Evolutionary conservation across 2,113 vertebrate species (phyloP).

Genomic region (Illadopsis cleaveri): DNA sequence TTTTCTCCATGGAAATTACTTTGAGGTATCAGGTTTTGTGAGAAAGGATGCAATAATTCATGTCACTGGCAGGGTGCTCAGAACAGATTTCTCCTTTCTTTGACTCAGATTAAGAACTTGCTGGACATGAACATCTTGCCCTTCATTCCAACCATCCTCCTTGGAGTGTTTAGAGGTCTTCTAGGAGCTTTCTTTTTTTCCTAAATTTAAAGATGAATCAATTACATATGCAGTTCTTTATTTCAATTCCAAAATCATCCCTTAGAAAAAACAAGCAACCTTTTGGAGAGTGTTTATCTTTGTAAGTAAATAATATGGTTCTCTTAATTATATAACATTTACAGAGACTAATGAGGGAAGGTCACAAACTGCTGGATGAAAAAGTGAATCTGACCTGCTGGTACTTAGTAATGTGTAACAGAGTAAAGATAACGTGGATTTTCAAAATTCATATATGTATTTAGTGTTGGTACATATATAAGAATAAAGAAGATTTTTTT

Average conservation of each 20-base stretch:
- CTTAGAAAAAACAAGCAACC: slow-evolving; percentile 53
- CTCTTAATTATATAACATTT: background rate
- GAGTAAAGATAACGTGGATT: background rate
- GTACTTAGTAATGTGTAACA: background rate
- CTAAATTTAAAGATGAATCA: slow-evolving; percentile 62
- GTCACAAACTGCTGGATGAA: background rate
- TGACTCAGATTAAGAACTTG: slow-evolving; percentile 50
- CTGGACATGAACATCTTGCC: slow-evolving; percentile 47
- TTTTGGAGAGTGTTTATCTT: slow-evolving; percentile 52
- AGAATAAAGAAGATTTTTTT: background rate
- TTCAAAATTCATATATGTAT: background rate
- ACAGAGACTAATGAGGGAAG: background rate
- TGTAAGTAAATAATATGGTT: slow-evolving; percentile 34
- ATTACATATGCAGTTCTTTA: slow-evolving; percentile 32
- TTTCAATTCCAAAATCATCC: slow-evolving; percentile 26
- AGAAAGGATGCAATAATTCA: background rate
- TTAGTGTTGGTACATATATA: background rate
- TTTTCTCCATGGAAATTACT: background rate
- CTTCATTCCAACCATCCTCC: slow-evolving; percentile 37
- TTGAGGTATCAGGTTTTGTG: background rate
- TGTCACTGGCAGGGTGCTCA: slow-evolving; percentile 3
- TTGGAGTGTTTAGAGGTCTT: slow-evolving; percentile 58
- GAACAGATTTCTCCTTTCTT: background rate
- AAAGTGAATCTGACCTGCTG: background rate
- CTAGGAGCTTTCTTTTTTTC: slow-evolving; percentile 49